phyloP scores from a whole-genome alignment of 2,113 vertebrate species.

The Gavia stellata region DNA sequence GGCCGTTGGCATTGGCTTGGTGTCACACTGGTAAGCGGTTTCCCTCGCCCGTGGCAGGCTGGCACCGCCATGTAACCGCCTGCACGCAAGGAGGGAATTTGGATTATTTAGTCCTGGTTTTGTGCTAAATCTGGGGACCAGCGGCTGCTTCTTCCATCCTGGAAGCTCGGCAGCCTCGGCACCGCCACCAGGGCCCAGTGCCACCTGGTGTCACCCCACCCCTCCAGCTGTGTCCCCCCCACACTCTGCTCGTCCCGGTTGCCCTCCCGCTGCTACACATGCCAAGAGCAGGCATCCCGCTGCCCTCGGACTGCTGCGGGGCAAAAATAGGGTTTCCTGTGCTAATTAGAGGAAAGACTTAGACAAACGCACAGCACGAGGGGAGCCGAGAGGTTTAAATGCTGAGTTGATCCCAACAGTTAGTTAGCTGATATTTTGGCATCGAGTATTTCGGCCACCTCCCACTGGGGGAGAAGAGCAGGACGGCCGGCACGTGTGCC shows the following conservation, averaged over 20 bases:
- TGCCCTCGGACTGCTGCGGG: accelerated
- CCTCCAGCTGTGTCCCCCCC: neutral
- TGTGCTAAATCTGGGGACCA: neutral
- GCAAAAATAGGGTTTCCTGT: neutral
- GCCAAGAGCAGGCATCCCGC: neutral
- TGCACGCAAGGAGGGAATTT: accelerated
- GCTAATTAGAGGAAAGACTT: neutral
- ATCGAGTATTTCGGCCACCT: accelerated
- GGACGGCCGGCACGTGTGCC: accelerated
- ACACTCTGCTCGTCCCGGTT: accelerated
- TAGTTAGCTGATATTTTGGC: neutral
- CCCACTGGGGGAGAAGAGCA: neutral
- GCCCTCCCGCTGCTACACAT: neutral
- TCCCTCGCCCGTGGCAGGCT: neutral
- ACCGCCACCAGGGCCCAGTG: neutral
- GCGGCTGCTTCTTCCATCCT: neutral
- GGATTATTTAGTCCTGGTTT: neutral
- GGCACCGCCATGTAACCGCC: accelerated
- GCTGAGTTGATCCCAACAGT: no score
- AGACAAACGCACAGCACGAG: neutral
- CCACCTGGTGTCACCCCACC: neutral
- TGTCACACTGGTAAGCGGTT: neutral
- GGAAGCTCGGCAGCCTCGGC: neutral
- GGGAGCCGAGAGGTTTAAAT: neutral
- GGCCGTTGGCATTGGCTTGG: neutral